These are phyloP conservation scores for Aegotheles bennettii DNA, from an alignment of 2,113 vertebrate genomes.

Conservation along the genomic window DNA sequence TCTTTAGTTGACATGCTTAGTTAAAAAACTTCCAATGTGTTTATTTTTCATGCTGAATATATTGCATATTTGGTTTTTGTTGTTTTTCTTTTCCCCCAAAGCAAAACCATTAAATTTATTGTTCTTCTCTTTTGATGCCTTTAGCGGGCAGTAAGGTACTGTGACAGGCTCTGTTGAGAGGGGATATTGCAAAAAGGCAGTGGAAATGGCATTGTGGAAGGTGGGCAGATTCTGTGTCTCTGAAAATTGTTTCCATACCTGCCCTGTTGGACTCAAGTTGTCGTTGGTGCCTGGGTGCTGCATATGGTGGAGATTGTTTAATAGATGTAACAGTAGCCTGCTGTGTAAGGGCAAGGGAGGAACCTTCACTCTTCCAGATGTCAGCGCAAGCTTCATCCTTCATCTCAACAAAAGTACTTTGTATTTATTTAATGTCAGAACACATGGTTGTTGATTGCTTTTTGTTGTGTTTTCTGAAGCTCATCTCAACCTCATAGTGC, in stretches of 20 bases:
- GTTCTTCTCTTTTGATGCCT: background rate
- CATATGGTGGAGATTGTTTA: accelerated
- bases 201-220: background rate
- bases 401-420: background rate
- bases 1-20: background rate
- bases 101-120: background rate
- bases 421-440: background rate
- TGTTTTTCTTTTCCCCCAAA: background rate
- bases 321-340: background rate
- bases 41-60: background rate
- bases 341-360: background rate
- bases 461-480: background rate
- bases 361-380: background rate
- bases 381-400: background rate
- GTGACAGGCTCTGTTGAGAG: background rate
- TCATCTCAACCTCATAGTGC: background rate
- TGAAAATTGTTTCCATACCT: background rate
- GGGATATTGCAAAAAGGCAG: background rate
- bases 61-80: background rate
- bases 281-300: background rate
- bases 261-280: background rate
- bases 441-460: background rate
- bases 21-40: background rate
- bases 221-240: background rate
- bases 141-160: background rate